phyloP scores from a whole-genome alignment of 92 coral and sea anemone species.

The Pocillopora grandis region DNA sequence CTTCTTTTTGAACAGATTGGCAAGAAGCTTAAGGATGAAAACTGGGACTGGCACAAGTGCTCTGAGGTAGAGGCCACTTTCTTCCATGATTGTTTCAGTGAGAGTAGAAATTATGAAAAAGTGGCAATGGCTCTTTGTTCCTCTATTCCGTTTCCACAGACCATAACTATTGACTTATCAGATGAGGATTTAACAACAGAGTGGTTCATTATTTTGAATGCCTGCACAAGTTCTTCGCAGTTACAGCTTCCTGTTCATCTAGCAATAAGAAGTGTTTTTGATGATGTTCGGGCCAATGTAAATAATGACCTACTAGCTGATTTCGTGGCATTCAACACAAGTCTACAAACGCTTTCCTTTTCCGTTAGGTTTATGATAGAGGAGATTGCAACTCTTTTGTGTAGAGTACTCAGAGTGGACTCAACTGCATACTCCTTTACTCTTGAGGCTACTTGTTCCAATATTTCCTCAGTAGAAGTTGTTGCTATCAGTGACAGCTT shows the following conservation, averaged over 20 bases:
- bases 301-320: background rate
- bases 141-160: conserved; percentile 2
- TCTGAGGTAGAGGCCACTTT: background rate
- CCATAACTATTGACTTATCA: background rate
- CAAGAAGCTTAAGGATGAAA: background rate
- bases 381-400: background rate
- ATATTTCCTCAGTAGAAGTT: background rate
- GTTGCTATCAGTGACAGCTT: background rate
- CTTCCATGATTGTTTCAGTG: background rate
- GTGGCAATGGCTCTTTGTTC: background rate
- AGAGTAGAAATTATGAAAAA: conserved; percentile 5
- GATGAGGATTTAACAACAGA: background rate
- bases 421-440: background rate
- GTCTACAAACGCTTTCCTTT: background rate
- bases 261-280: background rate
- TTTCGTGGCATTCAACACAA: background rate
- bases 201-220: background rate
- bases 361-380: background rate
- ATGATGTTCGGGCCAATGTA: background rate
- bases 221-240: background rate
- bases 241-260: background rate
- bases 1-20: background rate
- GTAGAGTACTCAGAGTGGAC: background rate
- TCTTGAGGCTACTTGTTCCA: too few relatives aligned
- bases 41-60: background rate